These are phyloP conservation scores for Odontomyia ornata DNA, from an alignment of 2,888 invertebrate species.

Conservation along the genomic window DNA sequence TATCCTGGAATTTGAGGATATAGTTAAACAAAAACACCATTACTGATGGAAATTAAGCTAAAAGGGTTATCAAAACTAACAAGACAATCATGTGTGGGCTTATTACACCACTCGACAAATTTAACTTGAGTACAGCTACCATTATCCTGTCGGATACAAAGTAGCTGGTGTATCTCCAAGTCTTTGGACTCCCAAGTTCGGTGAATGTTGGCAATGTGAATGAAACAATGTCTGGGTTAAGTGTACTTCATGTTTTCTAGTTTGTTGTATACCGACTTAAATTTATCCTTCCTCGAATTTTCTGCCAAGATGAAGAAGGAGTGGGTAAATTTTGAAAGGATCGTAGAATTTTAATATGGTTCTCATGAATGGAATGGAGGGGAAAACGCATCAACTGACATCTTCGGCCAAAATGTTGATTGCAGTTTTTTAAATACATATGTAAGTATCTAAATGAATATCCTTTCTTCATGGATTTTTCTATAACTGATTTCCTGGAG, in stretches of 20 bases:
- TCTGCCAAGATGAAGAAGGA: not conserved
- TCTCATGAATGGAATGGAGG: no score
- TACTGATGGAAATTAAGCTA: slow-evolving; percentile 32
- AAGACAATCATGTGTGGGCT: slow-evolving; percentile 30
- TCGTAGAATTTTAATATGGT: no score
- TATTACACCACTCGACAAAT: slow-evolving; percentile 19
- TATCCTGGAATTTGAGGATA: no score
- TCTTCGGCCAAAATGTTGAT: no score
- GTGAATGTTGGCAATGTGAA: not conserved
- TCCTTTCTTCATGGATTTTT: no score
- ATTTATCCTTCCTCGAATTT: not conserved
- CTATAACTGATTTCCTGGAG: no score
- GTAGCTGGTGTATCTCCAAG: not conserved
- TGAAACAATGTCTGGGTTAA: slow-evolving; percentile 14
- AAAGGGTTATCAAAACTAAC: slow-evolving; percentile 43
- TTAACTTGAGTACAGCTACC: slow-evolving; percentile 15
- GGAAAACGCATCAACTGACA: no score
- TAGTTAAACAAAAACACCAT: slow-evolving; percentile 9
- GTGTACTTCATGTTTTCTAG: slow-evolving; percentile 17
- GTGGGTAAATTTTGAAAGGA: no score
- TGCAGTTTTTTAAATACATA: no score
- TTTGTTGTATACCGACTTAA: not conserved
- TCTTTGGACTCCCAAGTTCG: no score
- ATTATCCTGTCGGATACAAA: slow-evolving; percentile 19
- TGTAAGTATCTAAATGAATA: no score